phyloP scores from a whole-genome alignment of 2,113 vertebrate species.

The Pachyramphus minor region DNA sequence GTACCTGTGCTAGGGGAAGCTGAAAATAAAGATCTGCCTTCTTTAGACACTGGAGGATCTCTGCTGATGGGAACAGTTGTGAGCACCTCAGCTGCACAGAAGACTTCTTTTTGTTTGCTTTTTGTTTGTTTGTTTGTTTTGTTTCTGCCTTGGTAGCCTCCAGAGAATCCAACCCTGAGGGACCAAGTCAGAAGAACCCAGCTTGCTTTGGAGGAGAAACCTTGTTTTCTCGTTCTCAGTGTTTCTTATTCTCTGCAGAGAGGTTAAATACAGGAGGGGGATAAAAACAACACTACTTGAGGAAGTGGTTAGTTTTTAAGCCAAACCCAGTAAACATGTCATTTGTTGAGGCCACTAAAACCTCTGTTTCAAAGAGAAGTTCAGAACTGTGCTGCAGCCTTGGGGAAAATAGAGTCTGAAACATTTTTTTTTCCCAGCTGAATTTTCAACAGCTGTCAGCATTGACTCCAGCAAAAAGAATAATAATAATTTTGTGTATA shows the following conservation, averaged over 20 bases:
- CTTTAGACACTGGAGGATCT: not conserved
- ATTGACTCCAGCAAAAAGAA: not conserved
- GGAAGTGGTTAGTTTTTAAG: not conserved
- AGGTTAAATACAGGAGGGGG: not conserved
- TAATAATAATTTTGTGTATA: not conserved
- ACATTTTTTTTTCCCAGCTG: not conserved
- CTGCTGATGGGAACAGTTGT: rapidly evolving
- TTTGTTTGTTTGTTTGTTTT: not conserved
- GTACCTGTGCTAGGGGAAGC: not conserved
- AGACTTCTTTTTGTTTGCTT: not conserved
- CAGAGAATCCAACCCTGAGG: not conserved
- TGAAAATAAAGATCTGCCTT: not conserved
- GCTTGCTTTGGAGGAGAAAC: not conserved
- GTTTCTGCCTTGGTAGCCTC: not conserved
- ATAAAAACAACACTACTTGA: not conserved
- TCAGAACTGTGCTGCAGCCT: not conserved
- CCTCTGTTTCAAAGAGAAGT: not conserved
- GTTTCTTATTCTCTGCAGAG: not conserved
- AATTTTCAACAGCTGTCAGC: not conserved
- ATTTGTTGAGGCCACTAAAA: not conserved
- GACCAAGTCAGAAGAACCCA: not conserved
- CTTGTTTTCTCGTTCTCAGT: not conserved
- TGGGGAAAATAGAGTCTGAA: not conserved
- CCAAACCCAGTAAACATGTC: not conserved
- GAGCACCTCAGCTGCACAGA: not conserved